A percentile compares a stretch with the other conserved stretches of the same genome.
These are phyloP conservation scores for Dasyprocta punctata DNA, from an alignment of 2,113 vertebrate genomes.

Conservation along the genomic window DNA sequence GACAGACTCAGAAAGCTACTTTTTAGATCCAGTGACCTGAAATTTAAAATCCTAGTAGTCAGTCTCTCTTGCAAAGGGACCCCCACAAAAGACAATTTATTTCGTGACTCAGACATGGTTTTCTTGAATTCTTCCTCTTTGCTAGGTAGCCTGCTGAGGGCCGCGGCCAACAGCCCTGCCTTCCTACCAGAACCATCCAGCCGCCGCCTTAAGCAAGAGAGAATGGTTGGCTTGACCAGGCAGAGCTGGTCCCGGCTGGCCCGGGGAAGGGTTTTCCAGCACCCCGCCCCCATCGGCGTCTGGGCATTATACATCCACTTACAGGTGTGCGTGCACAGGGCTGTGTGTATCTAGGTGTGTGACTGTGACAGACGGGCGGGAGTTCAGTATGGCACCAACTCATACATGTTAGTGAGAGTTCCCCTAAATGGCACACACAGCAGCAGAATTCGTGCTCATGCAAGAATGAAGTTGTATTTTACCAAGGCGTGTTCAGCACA, in stretches of 20 bases:
- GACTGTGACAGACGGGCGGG: neutral
- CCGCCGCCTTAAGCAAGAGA: neutral
- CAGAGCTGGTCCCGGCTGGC: neutral
- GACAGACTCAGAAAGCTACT: neutral
- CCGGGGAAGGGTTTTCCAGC: neutral
- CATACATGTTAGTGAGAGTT: slow-evolving; percentile 57
- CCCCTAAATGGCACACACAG: neutral
- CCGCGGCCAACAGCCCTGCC: neutral
- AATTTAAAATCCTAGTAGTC: neutral
- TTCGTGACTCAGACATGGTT: neutral
- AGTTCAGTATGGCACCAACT: neutral
- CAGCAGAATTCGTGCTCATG: neutral
- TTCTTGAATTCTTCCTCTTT: neutral
- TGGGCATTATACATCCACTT: neutral
- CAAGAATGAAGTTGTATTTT: neutral
- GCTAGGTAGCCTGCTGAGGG: neutral
- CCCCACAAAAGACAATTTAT: neutral
- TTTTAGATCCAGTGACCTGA: neutral
- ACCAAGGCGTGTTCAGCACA: neutral
- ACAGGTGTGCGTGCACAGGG: neutral
- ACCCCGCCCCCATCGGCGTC: neutral
- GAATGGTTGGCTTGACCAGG: neutral
- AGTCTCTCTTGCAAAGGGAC: neutral
- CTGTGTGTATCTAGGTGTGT: neutral
- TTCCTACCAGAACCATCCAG: neutral